Evolutionary conservation across 2,797 vertebrate species (phyloP).

Genomic region (Girardinus metallicus): DNA sequence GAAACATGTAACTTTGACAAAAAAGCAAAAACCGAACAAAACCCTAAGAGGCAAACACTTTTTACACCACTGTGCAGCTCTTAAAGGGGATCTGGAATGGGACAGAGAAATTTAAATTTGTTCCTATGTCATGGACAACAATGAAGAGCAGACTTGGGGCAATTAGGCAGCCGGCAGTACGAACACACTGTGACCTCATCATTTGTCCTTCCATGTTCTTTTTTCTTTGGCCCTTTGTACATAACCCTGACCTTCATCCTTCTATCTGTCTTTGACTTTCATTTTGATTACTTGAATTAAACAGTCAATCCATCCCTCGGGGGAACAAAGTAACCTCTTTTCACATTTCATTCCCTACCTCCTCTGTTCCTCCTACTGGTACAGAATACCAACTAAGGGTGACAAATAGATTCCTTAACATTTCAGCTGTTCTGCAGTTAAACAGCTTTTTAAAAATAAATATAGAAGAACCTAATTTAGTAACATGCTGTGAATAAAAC

Average conservation of each 20-base stretch:
- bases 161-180: slow-evolving; percentile 23
- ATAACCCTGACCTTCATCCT: slow-evolving; percentile 34
- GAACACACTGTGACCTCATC: neutral
- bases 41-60: too few species aligned
- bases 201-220: neutral
- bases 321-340: slow-evolving; percentile 32
- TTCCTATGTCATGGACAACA: neutral
- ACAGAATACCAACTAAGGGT: slow-evolving; percentile 47
- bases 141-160: slow-evolving; percentile 9
- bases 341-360: slow-evolving; percentile 11
- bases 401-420: slow-evolving; percentile 5
- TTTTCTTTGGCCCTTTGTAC: slow-evolving; percentile 16
- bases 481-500: slow-evolving; percentile 11
- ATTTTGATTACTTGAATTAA: slow-evolving; percentile 52
- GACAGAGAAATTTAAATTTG: neutral
- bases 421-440: slow-evolving; percentile 8
- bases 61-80: neutral
- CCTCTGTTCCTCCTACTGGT: slow-evolving; percentile 11
- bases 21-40: neutral
- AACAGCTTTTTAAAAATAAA: slow-evolving; percentile 4
- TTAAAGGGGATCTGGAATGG: neutral
- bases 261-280: slow-evolving; percentile 52
- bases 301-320: slow-evolving; percentile 49
- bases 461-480: slow-evolving; percentile 11
- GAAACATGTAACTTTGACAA: neutral